Percentiles rank a stretch among this genome's conserved stretches.
Evolutionary conservation across 2,797 vertebrate genomes (phyloP).

Genomic region (Ctenochaetus hawaiiensis): DNA sequence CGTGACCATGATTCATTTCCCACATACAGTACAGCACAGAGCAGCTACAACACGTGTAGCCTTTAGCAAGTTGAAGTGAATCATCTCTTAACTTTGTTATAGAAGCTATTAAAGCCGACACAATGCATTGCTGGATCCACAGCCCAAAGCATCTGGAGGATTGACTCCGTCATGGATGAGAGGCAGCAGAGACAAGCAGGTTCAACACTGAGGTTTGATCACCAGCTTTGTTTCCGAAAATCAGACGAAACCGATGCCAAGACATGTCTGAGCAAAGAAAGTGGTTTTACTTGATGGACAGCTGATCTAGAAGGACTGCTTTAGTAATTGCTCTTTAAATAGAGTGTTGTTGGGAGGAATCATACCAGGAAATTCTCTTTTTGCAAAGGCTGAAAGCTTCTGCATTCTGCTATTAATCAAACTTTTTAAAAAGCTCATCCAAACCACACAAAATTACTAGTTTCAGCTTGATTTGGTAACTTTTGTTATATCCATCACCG

Average conservation of each 20-base stretch:
- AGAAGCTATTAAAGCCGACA: conserved; percentile 66
- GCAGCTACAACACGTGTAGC: conserved; percentile 44
- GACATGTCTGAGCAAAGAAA: no score
- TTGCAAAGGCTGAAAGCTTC: not conserved
- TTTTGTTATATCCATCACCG: conserved; percentile 10
- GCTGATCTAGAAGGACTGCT: not conserved
- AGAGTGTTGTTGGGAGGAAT: not conserved
- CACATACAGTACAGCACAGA: conserved; percentile 35
- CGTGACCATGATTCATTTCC: conserved; percentile 50
- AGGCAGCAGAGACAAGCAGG: conserved; percentile 21
- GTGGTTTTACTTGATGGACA: not conserved
- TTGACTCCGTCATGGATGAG: conserved; percentile 44
- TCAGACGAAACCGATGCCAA: conserved; percentile 7
- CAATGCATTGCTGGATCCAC: conserved; percentile 38
- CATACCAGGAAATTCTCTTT: not conserved
- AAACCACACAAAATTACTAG: not conserved
- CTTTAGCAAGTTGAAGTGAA: conserved; percentile 60
- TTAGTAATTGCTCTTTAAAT: not conserved
- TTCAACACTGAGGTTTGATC: conserved; percentile 28
- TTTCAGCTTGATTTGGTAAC: conserved; percentile 12
- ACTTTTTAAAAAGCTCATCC: not conserved
- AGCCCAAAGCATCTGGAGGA: conserved; percentile 33
- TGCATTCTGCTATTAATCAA: not conserved
- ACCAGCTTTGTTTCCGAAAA: conserved; percentile 10
- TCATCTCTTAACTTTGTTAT: conserved; percentile 71